Evolutionary conservation across 2,888 invertebrate species (phyloP).

Genomic region (Zaprionus obscuricornis): DNA sequence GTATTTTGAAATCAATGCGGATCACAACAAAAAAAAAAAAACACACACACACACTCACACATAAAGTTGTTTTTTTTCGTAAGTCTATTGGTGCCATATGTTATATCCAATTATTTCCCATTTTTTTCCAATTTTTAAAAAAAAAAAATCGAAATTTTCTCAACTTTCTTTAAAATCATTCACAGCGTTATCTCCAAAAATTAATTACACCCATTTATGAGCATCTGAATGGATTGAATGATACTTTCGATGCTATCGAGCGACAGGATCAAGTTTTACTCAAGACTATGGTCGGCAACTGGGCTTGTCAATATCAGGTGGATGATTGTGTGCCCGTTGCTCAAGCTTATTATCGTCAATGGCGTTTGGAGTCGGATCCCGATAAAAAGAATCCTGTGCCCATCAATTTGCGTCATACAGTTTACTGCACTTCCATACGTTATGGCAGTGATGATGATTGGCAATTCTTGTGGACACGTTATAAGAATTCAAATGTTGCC

Average conservation of each 20-base stretch:
- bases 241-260: conserved; percentile 82
- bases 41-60: no score
- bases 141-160: no score
- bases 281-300: conserved; percentile 84
- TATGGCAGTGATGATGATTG: conserved; percentile 88
- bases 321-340: conserved; percentile 87
- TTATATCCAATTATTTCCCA: neutral
- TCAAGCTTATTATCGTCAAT: conserved; percentile 85
- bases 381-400: conserved; percentile 87
- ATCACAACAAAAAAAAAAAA: neutral
- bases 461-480: conserved; percentile 89
- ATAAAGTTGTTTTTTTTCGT: conserved; percentile 63
- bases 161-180: neutral
- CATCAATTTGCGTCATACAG: conserved; percentile 87
- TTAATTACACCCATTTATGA: conserved; percentile 87
- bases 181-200: conserved; percentile 86
- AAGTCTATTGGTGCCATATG: conserved; percentile 40
- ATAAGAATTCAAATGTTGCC: conserved; percentile 87
- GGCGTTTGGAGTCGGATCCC: conserved; percentile 86
- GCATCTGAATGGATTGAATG: conserved; percentile 85
- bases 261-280: conserved; percentile 86
- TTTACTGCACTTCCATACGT: conserved; percentile 89
- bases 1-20: conserved; percentile 42
- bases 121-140: neutral
- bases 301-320: conserved; percentile 87